Evolutionary conservation across 1,140 invertebrate species (phyloP).

Genomic region (Psilanteris sp.): DNA sequence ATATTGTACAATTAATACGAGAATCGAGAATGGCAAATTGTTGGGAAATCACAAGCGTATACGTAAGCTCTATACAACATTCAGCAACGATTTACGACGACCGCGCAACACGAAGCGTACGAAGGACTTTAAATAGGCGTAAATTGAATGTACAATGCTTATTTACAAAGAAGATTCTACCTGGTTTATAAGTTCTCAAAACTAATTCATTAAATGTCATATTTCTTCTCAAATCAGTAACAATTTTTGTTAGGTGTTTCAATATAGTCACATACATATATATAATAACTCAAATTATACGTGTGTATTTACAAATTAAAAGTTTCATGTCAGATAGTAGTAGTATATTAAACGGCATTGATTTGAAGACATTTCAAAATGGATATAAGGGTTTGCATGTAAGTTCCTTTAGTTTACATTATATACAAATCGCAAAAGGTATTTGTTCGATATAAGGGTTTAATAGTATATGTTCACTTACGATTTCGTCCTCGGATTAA

Average conservation of each 20-base stretch:
- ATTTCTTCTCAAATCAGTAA: conserved; percentile 4
- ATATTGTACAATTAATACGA: conserved; percentile 39
- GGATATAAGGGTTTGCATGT: conserved; percentile 14
- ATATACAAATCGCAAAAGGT: conserved; percentile 40
- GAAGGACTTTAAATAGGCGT: conserved; percentile 30
- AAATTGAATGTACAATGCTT: conserved; percentile 56
- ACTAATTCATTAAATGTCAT: conserved; percentile 23
- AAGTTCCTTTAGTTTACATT: conserved; percentile 39
- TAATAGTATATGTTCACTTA: conserved; percentile 30
- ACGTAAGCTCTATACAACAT: conserved; percentile 69
- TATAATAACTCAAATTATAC: conserved; percentile 15
- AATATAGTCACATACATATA: conserved; percentile 16
- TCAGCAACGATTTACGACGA: conserved; percentile 66
- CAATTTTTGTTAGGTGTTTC: conserved; percentile 1
- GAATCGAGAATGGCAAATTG: conserved; percentile 16
- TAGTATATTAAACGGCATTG: too few species aligned
- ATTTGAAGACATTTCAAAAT: conserved; percentile 6
- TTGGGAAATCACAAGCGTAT: conserved; percentile 74
- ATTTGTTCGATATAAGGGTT: conserved; percentile 12
- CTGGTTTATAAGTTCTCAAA: conserved; percentile 25
- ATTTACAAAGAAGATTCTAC: conserved; percentile 59
- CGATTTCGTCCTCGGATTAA: conserved; percentile 10
- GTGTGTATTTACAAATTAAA: conserved; percentile 47
- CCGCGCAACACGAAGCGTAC: conserved; percentile 42
- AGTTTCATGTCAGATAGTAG: too few species aligned